Base-by-base conservation (phyloP, 2,888 invertebrate genomes). In the Deilephila porcellus region DNA sequence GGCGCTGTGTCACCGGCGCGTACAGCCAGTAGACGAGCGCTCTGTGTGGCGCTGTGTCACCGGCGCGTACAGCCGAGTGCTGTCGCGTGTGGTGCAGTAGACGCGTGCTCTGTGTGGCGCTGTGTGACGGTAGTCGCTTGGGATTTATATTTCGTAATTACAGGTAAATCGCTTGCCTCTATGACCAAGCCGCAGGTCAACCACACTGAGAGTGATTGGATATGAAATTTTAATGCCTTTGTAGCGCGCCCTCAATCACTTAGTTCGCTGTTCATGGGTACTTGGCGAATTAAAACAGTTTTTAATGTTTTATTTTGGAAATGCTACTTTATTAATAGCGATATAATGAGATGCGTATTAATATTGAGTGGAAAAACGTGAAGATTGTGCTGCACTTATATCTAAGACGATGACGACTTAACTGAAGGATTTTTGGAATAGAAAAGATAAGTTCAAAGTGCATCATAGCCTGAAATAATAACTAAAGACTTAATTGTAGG, bases 211-310 rank as follows among this genome's bases (percentile, higher is more conserved):
- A 88, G 88, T 90, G 89, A 90, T 90, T 90, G 89, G 85, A 83
- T 87, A 86, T 90, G 88, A 89, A 90, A 90, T 82, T 86, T 90
- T 90, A 90, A 90, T 89, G 85, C 82, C 78, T 85, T 85, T 85
- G 85, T 86, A 88, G 86, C 87, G 88, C 81, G 77, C 76, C 76
- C 73, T 80, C 89, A 88, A 89, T 89, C 87, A 87, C 88, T 89
- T 88, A 86, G 80, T 71, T 34, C 71, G 34, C 60, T n/a, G 62
- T 56, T 62, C n/a, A 53, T 70, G n/a, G 71, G 59, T 64, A 20
- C 59, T 67, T 29, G 67, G 29, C 32, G 67, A 45, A 60, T 52
- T 67, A 71, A 74, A 73, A 64, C 45, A 32, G 52, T 32, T 25
- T 62, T 73, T 62, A 73, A 70, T 73, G 20, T 62, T 45, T 63